Base-by-base conservation (phyloP, 2,888 invertebrate genomes). In the Pseudococcus viburni region DNA sequence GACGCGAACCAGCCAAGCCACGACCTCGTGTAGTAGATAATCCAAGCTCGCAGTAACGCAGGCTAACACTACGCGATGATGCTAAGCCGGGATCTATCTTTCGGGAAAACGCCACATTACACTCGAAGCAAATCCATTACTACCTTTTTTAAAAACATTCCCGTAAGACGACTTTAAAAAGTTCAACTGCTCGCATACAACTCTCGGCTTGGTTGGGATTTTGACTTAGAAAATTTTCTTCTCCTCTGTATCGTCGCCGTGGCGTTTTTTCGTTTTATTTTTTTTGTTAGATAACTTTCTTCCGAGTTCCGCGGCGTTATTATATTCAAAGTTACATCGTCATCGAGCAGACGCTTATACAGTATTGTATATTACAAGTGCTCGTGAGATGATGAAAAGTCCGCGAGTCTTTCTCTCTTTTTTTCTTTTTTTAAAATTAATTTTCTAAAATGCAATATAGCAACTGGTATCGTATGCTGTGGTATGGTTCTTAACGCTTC, bases 111-210 rank as follows among this genome's bases (percentile, higher is more conserved):
- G 17, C 59, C n/a, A 17, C n/a, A n/a, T 59, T 59, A 59, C n/a
- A n/a, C 15, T 59, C n/a, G 59, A 6, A 7, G 59, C n/a, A 59
- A 59, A 59, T 59, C 59, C 59, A 59, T 59, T 59, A 59, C 59
- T 59, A 59, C 59, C 59, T 33, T 59, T 59, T 59, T 59, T 59
- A 59, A 59, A 59, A 59, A 59, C 59, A 59, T 59, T 59, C 59
- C n/a, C 59, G 59, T 59, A 59, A 59, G 59, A 59, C 59, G 59
- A 59, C 59, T 59, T 59, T 17, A 8, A n/a, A 59, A 59, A 59
- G 59, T 59, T 59, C 59, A 59, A 59, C 59, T 59, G 9, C 9
- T 17, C 59, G 59, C 6, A 17, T 1, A 59, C n/a, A 59, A n/a
- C 26, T 33, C 59, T 59, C n/a, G 17, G 59, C 15, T 59, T 59